These are phyloP conservation scores for Coptodon bakossiorum DNA, from an alignment of 2,113 vertebrate species.

Conservation along the genomic window DNA sequence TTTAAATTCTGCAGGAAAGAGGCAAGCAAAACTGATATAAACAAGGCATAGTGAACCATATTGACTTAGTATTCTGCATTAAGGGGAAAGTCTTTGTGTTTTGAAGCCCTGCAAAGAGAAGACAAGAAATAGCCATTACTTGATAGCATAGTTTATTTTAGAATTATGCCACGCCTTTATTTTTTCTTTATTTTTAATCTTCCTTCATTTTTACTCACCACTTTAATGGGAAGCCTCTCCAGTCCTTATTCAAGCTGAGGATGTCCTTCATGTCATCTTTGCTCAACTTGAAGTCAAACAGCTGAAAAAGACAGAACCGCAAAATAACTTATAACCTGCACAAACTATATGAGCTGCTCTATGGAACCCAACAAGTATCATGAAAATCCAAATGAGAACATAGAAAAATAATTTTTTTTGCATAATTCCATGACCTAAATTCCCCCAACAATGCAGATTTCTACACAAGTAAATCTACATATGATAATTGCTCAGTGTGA, in stretches of 20 bases:
- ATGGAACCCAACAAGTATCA: background rate
- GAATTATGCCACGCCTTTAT: fast-evolving
- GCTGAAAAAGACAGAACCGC: constrained; percentile 45
- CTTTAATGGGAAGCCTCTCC: constrained; percentile 71
- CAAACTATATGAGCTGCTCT: background rate
- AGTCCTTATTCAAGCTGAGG: constrained; percentile 76
- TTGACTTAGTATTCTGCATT: constrained; percentile 49
- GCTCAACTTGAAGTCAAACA: constrained; percentile 85
- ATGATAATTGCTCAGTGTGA: background rate
- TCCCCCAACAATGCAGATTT: background rate
- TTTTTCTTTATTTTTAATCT: fast-evolving
- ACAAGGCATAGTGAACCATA: background rate
- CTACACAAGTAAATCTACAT: background rate
- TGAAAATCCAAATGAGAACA: background rate
- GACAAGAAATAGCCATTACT: background rate
- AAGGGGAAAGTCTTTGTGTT: constrained; percentile 68
- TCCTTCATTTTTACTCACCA: constrained; percentile 64
- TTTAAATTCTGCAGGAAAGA: background rate
- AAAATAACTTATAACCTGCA: background rate
- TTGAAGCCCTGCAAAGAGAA: constrained; percentile 43
- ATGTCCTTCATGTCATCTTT: constrained; percentile 78
- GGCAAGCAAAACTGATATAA: background rate
- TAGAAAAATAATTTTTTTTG: fast-evolving
- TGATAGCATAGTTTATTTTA: background rate
- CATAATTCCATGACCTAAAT: background rate